These are phyloP conservation scores for Tiliacea citrago DNA, from an alignment of 2,888 invertebrate genomes.

Conservation along the genomic window DNA sequence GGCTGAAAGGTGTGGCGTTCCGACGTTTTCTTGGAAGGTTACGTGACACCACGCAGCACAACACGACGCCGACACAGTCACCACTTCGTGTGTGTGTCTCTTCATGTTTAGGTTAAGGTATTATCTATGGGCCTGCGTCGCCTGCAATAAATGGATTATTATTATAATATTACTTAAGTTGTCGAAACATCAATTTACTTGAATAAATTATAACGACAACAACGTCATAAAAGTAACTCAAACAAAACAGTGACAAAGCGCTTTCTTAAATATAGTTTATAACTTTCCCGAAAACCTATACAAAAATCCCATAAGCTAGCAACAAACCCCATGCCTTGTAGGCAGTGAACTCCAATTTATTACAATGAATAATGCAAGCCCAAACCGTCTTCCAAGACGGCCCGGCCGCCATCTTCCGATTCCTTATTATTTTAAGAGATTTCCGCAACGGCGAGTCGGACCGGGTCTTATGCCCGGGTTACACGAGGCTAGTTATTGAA, in stretches of 20 bases:
- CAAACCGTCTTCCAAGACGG: slow-evolving; percentile 56
- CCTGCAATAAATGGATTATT: too few relatives aligned
- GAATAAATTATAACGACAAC: slow-evolving; percentile 10
- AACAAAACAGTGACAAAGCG: slow-evolving; percentile 39
- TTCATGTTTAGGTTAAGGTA: too few relatives aligned
- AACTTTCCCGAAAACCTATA: slow-evolving; percentile 48
- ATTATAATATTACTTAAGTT: background rate
- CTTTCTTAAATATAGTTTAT: slow-evolving; percentile 47
- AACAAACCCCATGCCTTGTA: slow-evolving; percentile 62
- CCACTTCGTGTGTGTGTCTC: too few relatives aligned
- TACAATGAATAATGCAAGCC: slow-evolving; percentile 80
- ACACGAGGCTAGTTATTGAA: too few relatives aligned
- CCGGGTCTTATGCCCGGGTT: slow-evolving; percentile 14
- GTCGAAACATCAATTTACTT: background rate
- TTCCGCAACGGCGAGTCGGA: slow-evolving; percentile 43
- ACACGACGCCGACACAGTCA: too few relatives aligned
- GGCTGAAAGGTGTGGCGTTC: too few relatives aligned
- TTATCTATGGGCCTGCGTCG: too few relatives aligned
- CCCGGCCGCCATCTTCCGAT: slow-evolving; percentile 49
- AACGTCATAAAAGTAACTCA: slow-evolving; percentile 19
- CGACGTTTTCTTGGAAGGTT: too few relatives aligned
- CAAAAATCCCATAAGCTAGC: slow-evolving; percentile 56
- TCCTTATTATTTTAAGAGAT: slow-evolving; percentile 67
- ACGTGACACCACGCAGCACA: too few relatives aligned
- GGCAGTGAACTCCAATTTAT: slow-evolving; percentile 76